Evolutionary conservation across 1,140 invertebrate genomes (phyloP), one percentile per base, ranked within the genome.

Genomic region (Lysiphlebus fabarum): DNA sequence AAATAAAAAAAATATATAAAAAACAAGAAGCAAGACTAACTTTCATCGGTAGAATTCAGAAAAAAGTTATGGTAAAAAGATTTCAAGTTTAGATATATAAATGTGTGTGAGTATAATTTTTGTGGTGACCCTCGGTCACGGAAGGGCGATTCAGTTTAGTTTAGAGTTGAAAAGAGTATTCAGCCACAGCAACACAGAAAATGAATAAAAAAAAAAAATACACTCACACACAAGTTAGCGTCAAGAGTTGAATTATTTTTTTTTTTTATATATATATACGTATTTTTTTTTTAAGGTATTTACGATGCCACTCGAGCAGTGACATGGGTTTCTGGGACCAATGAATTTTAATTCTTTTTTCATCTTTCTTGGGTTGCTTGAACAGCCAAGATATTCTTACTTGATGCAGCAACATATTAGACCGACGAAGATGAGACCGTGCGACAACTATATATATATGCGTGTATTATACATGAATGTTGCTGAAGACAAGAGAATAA

Each of bases 341-440:
- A 78, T 77, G 76, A 77, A 78, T 78, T 78, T 78, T 78, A 77
- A 77, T 78, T 78, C 75, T 71, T 67, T 67, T 67, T 64, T 61
- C 67, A 58, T 60, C 49, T 37, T 38, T 7, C 56, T 51, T 49
- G 48, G 51, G 58, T 37, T 41, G 56, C 42, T 47, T 51, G 49
- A 58, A 58, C 61, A 45, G 53, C 44, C 40, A 1, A 26, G 17
- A 1, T 2, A 49, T 49, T 53, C 53, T 55, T 60, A 47, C 58
- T 57, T 44, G 14, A 17, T 43, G 11, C 54, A 56, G 49, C 41
- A 51, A 53, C 34, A 12, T 43, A 40, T 53, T 33, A 36, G 9
- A 8, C 26, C 40, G 12, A 44, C 6, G 8, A 57, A 26, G 34
- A 47, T 14, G 34, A 50, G 47, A 14, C 17, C 26, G 34, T 37